Conservation (phyloP, 2,113 vertebrate species). For the Dicerorhinus sumatrensis region DNA sequence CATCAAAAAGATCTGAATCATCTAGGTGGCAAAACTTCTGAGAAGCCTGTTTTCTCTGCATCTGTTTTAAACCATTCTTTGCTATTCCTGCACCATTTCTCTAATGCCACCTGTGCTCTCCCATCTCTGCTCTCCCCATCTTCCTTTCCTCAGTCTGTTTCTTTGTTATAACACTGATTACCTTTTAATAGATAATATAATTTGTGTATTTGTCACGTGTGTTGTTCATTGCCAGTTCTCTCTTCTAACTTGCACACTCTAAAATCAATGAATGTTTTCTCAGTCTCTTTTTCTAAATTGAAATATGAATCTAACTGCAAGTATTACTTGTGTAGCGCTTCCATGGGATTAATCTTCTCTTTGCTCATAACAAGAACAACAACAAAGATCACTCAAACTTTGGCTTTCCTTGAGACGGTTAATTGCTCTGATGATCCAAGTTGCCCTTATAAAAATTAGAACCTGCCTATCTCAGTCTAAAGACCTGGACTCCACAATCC, state of each 20-base stretch:
- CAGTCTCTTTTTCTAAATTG: not conserved
- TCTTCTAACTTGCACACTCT: not conserved
- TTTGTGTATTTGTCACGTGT: not conserved
- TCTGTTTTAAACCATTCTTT: not conserved
- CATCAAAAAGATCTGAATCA: not conserved
- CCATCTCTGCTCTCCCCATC: not conserved
- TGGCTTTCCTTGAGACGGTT: not conserved
- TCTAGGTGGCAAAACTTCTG: not conserved
- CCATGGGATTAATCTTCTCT: not conserved
- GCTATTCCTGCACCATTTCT: fast-evolving
- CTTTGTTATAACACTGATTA: too few species aligned
- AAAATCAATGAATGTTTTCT: not conserved
- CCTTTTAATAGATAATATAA: not conserved
- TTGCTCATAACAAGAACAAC: not conserved
- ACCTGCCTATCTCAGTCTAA: not conserved
- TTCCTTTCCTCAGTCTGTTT: too few species aligned
- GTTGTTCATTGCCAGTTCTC: not conserved
- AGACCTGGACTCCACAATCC: too few species aligned
- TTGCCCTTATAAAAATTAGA: not conserved
- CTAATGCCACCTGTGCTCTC: not conserved
- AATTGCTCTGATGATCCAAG: not conserved
- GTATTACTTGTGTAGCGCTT: not conserved
- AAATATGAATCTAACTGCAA: not conserved
- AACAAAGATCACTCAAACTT: not conserved
- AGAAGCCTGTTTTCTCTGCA: not conserved